Percentiles rank a stretch among this genome's conserved stretches.
Conservation (phyloP, 2,113 vertebrate species). For the Elephas maximus region DNA sequence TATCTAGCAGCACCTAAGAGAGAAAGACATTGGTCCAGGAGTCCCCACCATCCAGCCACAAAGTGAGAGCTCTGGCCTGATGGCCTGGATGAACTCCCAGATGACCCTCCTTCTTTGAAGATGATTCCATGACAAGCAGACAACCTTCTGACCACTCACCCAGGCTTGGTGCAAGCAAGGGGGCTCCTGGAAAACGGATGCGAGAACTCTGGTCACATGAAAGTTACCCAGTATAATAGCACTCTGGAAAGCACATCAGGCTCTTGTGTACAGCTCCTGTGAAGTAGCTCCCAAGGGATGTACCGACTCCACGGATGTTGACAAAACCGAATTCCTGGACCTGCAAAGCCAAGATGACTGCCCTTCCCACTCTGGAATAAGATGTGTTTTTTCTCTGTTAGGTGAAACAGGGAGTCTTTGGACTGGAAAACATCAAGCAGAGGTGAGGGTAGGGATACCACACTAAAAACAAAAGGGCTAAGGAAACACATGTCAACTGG, state of each 20-base stretch:
- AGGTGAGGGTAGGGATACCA: not conserved
- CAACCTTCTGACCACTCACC: not conserved
- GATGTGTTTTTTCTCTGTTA: not conserved
- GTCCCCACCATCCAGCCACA: not conserved
- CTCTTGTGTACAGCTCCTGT: not conserved
- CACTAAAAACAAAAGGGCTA: not conserved
- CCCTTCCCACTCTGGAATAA: not conserved
- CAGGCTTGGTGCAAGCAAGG: not conserved
- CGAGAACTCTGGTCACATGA: not conserved
- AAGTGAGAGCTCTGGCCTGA: rapidly evolving
- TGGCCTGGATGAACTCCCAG: not conserved
- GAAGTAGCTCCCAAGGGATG: not conserved
- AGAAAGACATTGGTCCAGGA: not conserved
- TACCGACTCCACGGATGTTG: not conserved
- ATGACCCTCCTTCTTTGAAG: not conserved
- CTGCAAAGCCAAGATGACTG: not conserved
- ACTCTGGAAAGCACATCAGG: not conserved
- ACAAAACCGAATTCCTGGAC: not conserved
- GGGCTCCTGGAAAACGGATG: not conserved
- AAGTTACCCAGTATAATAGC: not conserved
- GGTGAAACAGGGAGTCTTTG: not conserved
- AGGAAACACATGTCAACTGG: not conserved
- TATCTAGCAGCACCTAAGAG: not conserved
- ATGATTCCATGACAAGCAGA: not conserved
- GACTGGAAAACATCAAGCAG: not conserved